These are phyloP conservation scores for Brachyalestes nurse DNA, from an alignment of 2,797 vertebrate genomes.

Conservation along the genomic window DNA sequence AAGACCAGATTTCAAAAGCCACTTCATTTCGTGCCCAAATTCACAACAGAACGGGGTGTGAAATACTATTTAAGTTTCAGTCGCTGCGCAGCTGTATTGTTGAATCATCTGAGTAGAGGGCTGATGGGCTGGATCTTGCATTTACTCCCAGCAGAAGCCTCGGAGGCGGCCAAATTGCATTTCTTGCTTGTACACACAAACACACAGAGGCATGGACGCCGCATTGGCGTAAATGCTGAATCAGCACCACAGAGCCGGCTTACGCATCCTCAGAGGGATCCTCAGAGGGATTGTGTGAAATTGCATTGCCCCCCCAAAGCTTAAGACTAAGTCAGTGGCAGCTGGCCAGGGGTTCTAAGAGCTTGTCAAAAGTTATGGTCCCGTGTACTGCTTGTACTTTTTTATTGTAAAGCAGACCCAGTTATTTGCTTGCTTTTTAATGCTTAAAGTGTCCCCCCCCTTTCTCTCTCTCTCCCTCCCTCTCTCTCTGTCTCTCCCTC, in stretches of 20 bases:
- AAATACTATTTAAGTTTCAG: constrained; percentile 6
- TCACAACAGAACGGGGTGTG: not conserved
- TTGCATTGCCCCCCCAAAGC: constrained; percentile 14
- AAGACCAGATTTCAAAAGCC: constrained; percentile 20
- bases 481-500: too few relatives aligned
- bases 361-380: constrained; percentile 29
- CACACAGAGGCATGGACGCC: not conserved
- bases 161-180: constrained; percentile 25
- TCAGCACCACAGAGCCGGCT: constrained; percentile 35
- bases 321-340: constrained; percentile 9
- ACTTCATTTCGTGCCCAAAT: constrained; percentile 22
- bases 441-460: not conserved
- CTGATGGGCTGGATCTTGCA: constrained; percentile 45
- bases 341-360: constrained; percentile 14
- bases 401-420: constrained; percentile 22
- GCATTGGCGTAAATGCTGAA: constrained; percentile 15
- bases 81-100: not conserved
- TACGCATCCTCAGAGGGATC: constrained; percentile 25
- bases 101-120: constrained; percentile 48
- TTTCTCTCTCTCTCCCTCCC: too few relatives aligned
- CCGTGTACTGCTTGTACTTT: constrained; percentile 11
- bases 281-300: constrained; percentile 39
- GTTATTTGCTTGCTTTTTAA: not conserved
- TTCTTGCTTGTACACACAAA: constrained; percentile 40
- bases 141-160: constrained; percentile 23